A percentile compares a stretch with the other conserved stretches of the same genome.
Evolutionary conservation across 2,113 vertebrate genomes (phyloP).

Genomic region (Cromileptes altivelis): DNA sequence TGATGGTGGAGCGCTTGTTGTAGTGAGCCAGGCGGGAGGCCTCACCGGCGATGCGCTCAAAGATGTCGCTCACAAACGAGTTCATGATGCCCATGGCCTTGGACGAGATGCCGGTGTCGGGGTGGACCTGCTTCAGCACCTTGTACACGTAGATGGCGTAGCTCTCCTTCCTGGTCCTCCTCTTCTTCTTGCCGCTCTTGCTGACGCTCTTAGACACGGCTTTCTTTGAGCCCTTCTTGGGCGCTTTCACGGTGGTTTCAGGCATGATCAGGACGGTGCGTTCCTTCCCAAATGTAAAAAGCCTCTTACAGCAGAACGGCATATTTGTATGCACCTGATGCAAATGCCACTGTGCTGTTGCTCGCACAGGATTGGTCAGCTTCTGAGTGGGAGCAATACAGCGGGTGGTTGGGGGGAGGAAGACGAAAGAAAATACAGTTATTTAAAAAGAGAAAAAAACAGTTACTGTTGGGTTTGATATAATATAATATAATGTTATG

Average conservation of each 20-base stretch:
- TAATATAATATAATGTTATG: too few relatives aligned
- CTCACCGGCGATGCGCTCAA: slow-evolving; percentile 76
- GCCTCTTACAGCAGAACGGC: too few relatives aligned
- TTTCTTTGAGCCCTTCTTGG: slow-evolving; percentile 39
- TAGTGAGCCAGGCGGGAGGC: slow-evolving; percentile 78
- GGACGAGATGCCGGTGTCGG: slow-evolving; percentile 87
- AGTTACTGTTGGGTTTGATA: too few relatives aligned
- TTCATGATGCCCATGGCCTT: slow-evolving; percentile 84
- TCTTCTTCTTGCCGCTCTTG: slow-evolving; percentile 13
- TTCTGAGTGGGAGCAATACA: too few relatives aligned
- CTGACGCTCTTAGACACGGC: background rate
- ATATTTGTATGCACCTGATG: too few relatives aligned
- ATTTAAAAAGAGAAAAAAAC: too few relatives aligned
- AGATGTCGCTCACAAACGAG: slow-evolving; percentile 79
- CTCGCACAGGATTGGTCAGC: too few relatives aligned
- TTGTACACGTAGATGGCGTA: slow-evolving; percentile 87
- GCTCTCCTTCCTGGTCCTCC: slow-evolving; percentile 61
- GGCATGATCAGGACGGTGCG: too few relatives aligned
- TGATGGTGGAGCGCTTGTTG: slow-evolving; percentile 80
- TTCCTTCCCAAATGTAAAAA: too few relatives aligned
- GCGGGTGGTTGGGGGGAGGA: too few relatives aligned
- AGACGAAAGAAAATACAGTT: too few relatives aligned
- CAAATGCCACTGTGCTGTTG: too few relatives aligned
- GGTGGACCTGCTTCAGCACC: slow-evolving; percentile 88
- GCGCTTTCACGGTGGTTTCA: background rate